phyloP scores from a whole-genome alignment of 2,797 vertebrate species.

The Melanitta fusca region DNA sequence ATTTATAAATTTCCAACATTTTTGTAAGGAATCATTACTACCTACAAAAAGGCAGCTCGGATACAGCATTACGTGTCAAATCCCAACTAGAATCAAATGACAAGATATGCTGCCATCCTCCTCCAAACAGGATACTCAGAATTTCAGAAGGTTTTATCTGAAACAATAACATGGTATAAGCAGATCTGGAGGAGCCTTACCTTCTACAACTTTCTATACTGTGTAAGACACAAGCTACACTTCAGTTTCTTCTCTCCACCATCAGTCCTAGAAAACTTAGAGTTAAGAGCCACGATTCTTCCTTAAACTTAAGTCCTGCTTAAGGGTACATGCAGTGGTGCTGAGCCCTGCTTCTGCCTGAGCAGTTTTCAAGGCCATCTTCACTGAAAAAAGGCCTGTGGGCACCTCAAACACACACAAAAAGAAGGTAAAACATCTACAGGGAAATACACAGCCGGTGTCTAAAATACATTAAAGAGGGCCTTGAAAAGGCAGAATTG shows the following conservation, averaged over 20 bases:
- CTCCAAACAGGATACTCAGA: background rate
- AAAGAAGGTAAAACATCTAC: conserved; percentile 5
- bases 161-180: background rate
- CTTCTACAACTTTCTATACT: background rate
- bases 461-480: background rate
- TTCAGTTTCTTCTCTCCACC: conserved; percentile 13
- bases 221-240: background rate
- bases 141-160: background rate
- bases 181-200: background rate
- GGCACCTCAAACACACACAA: background rate
- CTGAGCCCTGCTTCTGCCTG: background rate
- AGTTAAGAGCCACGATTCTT: background rate
- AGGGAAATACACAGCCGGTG: background rate
- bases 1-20: background rate
- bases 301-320: background rate
- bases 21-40: background rate
- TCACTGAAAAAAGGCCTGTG: background rate
- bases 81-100: background rate
- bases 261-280: background rate
- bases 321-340: background rate
- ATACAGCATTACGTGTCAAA: background rate
- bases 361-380: background rate
- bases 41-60: background rate
- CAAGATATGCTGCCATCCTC: background rate
- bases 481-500: conserved; percentile 21